Conservation (phyloP, 2,113 vertebrate species). For the Pollimyrus isidori region DNA sequence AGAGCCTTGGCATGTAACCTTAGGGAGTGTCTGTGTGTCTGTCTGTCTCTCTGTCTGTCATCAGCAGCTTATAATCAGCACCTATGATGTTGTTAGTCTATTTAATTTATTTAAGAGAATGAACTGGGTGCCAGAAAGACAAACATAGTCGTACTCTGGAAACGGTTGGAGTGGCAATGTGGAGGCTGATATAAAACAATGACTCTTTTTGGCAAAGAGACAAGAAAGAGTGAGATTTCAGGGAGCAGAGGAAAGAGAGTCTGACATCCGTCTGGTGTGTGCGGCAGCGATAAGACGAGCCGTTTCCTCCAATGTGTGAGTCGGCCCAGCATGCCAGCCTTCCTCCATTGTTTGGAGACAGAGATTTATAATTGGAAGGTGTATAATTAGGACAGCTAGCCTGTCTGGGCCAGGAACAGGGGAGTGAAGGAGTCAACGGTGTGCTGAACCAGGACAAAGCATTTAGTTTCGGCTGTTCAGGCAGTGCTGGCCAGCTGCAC, state of each 20-base stretch:
- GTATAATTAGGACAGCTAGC: conserved; percentile 48
- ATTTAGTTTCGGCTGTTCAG: conserved; percentile 37
- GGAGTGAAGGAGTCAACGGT: conserved; percentile 17
- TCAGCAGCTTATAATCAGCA: background rate
- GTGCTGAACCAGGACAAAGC: conserved; percentile 31
- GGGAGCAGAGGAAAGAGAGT: conserved; percentile 40
- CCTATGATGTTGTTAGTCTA: background rate
- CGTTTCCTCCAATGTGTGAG: conserved; percentile 50
- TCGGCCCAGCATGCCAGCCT: conserved; percentile 26
- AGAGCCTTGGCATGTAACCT: background rate
- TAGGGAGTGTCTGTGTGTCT: background rate
- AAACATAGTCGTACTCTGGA: background rate
- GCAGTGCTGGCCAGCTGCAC: conserved; percentile 40
- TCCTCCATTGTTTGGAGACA: conserved; percentile 49
- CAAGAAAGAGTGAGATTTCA: conserved; percentile 9
- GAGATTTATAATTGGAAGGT: conserved; percentile 51
- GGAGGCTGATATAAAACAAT: conserved; percentile 15
- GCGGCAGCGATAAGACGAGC: conserved; percentile 55
- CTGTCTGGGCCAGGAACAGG: conserved; percentile 29
- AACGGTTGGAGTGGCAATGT: background rate
- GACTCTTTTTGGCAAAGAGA: conserved; percentile 6
- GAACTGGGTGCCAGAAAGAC: background rate
- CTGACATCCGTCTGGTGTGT: conserved; percentile 43
- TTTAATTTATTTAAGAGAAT: background rate
- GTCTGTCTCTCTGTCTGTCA: background rate